These are phyloP conservation scores for Galagoides demidoff DNA, from an alignment of 2,797 vertebrate genomes.

Conservation along the genomic window DNA sequence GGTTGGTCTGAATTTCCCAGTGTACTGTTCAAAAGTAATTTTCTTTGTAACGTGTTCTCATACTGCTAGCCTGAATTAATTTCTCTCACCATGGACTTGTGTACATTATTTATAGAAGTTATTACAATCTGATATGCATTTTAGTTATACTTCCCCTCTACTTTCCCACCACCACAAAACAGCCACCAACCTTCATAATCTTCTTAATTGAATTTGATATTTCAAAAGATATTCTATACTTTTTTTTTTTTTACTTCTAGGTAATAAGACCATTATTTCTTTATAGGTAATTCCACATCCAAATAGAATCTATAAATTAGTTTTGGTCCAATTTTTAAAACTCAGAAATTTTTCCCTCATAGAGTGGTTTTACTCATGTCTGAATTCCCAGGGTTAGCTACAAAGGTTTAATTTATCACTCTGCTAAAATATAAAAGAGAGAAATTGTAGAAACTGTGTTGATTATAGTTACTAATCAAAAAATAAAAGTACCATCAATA, in stretches of 20 bases:
- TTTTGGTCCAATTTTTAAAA: constrained; percentile 15
- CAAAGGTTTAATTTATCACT: background rate
- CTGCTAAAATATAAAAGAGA: background rate
- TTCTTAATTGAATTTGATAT: constrained; percentile 3
- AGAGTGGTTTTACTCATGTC: background rate
- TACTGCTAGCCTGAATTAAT: background rate
- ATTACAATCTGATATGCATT: background rate
- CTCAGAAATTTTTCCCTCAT: background rate
- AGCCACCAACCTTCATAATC: background rate
- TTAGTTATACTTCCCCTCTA: background rate
- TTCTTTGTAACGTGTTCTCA: background rate
- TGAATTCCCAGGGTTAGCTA: background rate
- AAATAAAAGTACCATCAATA: background rate
- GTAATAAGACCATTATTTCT: background rate
- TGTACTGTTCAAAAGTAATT: background rate
- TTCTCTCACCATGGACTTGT: background rate
- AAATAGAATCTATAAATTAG: constrained; percentile 11
- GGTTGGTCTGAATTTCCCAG: background rate
- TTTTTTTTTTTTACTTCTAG: background rate
- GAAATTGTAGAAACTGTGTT: background rate
- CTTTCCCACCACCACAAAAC: background rate
- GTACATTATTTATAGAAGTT: background rate
- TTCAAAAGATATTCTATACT: background rate
- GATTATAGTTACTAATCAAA: background rate
- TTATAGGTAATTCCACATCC: background rate